phyloP scores from a whole-genome alignment of 2,797 vertebrate species.

The Pangasius mekongensis region DNA sequence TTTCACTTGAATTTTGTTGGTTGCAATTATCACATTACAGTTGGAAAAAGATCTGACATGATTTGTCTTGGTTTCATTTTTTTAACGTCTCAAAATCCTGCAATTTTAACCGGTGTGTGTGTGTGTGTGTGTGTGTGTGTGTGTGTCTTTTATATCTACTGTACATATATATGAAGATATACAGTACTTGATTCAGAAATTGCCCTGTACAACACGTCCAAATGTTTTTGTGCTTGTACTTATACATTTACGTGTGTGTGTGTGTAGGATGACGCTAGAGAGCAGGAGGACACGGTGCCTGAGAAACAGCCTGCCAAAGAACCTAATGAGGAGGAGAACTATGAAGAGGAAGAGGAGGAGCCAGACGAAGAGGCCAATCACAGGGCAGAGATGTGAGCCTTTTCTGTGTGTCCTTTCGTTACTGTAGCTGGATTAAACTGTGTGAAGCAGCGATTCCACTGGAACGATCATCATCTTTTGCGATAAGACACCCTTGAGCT shows the following conservation, averaged over 20 bases:
- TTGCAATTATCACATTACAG: no score
- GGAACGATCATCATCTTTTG: neutral
- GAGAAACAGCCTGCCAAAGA: slow-evolving; percentile 72
- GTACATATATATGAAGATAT: neutral
- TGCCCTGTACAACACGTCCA: neutral
- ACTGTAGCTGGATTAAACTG: neutral
- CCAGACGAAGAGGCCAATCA: slow-evolving; percentile 74
- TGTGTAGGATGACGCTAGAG: slow-evolving; percentile 70
- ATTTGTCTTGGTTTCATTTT: neutral
- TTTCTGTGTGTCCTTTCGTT: neutral
- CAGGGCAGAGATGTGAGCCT: slow-evolving; percentile 91
- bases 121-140: no score
- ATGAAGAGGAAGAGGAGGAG: slow-evolving; percentile 88
- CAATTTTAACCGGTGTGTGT: neutral
- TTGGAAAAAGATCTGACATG: no score
- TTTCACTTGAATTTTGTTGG: no score
- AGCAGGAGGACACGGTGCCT: slow-evolving; percentile 68
- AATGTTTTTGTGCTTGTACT: neutral
- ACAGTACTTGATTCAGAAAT: neutral
- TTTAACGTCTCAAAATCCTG: neutral
- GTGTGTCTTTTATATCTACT: no score
- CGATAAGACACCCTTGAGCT: neutral
- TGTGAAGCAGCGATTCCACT: neutral
- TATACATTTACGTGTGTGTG: neutral
- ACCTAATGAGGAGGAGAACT: slow-evolving; percentile 81